Base-by-base conservation (phyloP, 2,888 invertebrate genomes). In the Sminthurides aquaticus region DNA sequence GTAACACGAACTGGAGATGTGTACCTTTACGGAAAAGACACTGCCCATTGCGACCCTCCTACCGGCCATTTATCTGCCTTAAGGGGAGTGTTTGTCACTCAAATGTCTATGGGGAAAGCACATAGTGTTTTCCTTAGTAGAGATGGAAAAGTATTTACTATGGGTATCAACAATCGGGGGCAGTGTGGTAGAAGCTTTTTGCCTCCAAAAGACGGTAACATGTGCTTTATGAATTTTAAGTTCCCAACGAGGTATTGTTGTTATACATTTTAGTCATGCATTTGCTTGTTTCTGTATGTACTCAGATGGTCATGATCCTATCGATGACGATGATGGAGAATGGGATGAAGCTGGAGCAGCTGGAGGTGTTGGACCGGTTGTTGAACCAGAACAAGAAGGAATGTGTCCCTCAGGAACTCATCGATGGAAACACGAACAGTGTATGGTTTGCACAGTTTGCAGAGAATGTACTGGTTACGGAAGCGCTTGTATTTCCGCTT, bases 81-180 rank as follows among this genome's bases (percentile, higher is more conserved):
- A 64, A 84, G 86, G 66, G 87, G 90, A 58, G 86, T 89, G 69
- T 83, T 83, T 69, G 82, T 90, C 22, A 79, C 80, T 0, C 82
- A 88, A 80, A 87, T 95, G 2, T 88, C 90, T 0, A 80, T 99
- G 66, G 98, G 98, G 1, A 98, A 98, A 80, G 97, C 97, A 0
- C 98, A 98, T 76, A 90, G 90, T n/a, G 90, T 92, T 0, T 90
- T 87, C 0, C 81, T 98, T 15, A 92, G 90, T 18, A 87, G 85
- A 73, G 89, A 89, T 77, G 98, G 98, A 0, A 87, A 89, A 74
- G 86, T 97, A 2, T 96, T 88, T 78, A 94, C 97, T 0, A 96
- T 97, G 79, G 98, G 98, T 3, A 89, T 97, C 68, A 98, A 98
- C 79, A 97, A 98, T 78, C 94, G 96, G 78, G 95, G 95, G 1